These are phyloP conservation scores for Erebia aethiops DNA, from an alignment of 2,888 invertebrate species.

Conservation along the genomic window DNA sequence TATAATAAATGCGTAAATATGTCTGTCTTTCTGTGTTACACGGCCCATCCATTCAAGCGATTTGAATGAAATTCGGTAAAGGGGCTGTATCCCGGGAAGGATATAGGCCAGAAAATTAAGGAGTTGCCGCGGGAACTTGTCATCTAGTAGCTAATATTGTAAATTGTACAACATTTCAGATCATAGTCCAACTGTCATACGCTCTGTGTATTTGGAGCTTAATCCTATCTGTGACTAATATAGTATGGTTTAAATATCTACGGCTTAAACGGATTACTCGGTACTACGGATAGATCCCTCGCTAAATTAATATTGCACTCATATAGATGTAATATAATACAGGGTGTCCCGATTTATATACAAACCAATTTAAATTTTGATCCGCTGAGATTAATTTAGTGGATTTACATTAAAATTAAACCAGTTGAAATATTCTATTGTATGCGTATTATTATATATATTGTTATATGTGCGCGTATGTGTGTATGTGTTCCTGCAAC, in stretches of 20 bases:
- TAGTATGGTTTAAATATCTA: constrained; percentile 1
- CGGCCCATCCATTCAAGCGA: too few species aligned
- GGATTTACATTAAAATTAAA: constrained; percentile 16
- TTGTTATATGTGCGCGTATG: background rate
- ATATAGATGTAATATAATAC: constrained; percentile 18
- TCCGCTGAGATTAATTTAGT: constrained; percentile 25
- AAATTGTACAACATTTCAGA: too few species aligned
- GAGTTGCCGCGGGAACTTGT: too few species aligned
- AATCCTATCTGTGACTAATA: background rate
- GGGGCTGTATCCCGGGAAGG: too few species aligned
- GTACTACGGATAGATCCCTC: constrained; percentile 18
- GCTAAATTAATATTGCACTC: constrained; percentile 42
- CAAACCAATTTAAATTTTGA: constrained; percentile 39
- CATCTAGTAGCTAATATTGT: too few species aligned
- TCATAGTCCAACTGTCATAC: background rate
- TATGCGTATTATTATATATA: too few species aligned
- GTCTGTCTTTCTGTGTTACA: too few species aligned
- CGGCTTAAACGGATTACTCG: constrained; percentile 6
- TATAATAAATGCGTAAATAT: too few species aligned
- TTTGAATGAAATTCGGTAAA: too few species aligned
- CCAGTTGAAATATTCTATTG: constrained; percentile 19
- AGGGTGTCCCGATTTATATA: constrained; percentile 32
- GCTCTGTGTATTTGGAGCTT: background rate
- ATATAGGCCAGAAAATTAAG: too few species aligned
- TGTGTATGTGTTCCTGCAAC: too few species aligned